Evolutionary conservation across 1,140 invertebrate genomes (phyloP), one percentile per base, ranked within the genome.

Genomic region (Mactra quadrangularis): DNA sequence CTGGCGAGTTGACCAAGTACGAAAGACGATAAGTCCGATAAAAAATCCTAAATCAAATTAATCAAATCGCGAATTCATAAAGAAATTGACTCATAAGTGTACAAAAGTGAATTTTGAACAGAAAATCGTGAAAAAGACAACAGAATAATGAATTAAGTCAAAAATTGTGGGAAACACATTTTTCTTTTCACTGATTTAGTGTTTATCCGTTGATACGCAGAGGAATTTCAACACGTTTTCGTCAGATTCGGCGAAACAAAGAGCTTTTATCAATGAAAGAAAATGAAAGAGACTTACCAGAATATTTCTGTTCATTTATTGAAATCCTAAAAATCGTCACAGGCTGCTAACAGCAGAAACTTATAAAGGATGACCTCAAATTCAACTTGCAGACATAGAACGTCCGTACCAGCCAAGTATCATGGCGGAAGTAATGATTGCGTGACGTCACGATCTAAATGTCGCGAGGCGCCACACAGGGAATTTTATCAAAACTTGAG

Each of bases 301-400:
- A 75, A 87, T 87, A 86, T 83, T 87, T 83, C 85, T 87, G 85
- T 83, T 85, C 87, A 87, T 87, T 87, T 84, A 86, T 87, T 78
- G 87, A 66, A 83, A 62, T 85, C 81, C 41, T 72, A 50, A 62
- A 59, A 62, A 75, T 81, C 47, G 72, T 64, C 75, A 85, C 83
- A 77, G 82, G 74, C 76, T 68, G 82, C 79, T 84, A 71, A 74
- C 66, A 84, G 75, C 75, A 74, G 71, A 76, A 77, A 47, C 38
- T 53, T 38, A 62, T 45, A 62, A 25, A 71, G 74, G 45, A 60
- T 77, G 53, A 68, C 38, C 50, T 59, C 45, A 50, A 29, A n/a
- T 59, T 31, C 27, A 33, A 35, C 17, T 83, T 62, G 70, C 72
- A 71, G 50, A 74, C 78, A 66, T 33, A 31, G 41, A 82, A 53